Base-by-base conservation (phyloP, 1,140 invertebrate species). In the Helicoverpa zea region DNA sequence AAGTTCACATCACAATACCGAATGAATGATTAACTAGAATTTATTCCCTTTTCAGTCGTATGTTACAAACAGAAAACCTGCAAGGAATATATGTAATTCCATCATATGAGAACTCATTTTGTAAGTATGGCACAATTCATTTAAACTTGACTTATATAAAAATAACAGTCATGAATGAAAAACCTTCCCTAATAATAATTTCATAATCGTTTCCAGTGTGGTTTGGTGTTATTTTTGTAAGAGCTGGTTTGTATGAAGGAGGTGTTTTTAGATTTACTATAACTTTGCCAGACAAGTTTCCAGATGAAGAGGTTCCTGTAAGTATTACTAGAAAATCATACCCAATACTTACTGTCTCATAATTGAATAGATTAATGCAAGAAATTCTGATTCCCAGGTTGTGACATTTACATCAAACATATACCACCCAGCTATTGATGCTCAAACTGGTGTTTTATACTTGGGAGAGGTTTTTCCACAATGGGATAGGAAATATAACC, bases 181-280 rank as follows among this genome's bases (percentile, higher is more conserved):
- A n/a, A 29, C 2, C 59, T 61, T 11, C 9, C 2, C 11, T 63
- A 63, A 63, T 13, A 9, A 63, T n/a, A 4, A 2, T 47, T 16
- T 23, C 12, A 14, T 23, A 7, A 13, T 5, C 1, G 82, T 89
- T 96, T 96, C 81, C 91, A 99, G 98, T 98, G 84, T 99, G 98
- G 98, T 98, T 98, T 96, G 98, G 98, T 81, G 97, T 99, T 14
- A 96, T 99, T 87, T 99, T 99, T 96, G 96, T 99, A 77, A 96
- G 98, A 86, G 96, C 97, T 92, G 98, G 98, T 23, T 95, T 97
- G 74, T 99, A 99, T 94, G 96, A 97, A 95, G 98, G 98, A 80
- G 98, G 97, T 80, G 96, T 99, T 16, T 99, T 99, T 90, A 96
- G 98, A 86, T 99, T 99, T 94, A 97, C 96, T 73, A 95, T 99